Evolutionary conservation across 2,113 vertebrate species (phyloP).

Genomic region (Forbesichthys papilliferus): DNA sequence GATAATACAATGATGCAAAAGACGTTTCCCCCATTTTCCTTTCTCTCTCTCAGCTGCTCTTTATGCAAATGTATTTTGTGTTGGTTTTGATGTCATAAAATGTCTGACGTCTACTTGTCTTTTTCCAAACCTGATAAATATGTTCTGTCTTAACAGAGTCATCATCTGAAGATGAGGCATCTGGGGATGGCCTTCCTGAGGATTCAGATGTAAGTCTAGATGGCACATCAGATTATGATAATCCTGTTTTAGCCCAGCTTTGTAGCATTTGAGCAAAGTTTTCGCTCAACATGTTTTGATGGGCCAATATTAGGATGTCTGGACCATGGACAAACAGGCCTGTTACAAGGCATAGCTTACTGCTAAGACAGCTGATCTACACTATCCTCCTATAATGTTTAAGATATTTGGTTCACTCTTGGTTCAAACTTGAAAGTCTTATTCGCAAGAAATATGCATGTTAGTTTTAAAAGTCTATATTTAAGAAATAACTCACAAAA

Average conservation of each 20-base stretch:
- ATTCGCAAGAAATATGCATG: no score
- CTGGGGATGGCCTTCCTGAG: constrained; percentile 67
- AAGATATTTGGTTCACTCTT: no score
- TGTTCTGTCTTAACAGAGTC: constrained; percentile 64
- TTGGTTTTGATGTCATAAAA: not conserved
- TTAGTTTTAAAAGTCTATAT: no score
- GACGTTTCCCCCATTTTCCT: not conserved
- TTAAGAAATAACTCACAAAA: no score
- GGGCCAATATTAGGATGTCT: no score
- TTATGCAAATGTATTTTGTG: not conserved
- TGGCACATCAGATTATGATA: not conserved
- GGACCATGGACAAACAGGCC: no score
- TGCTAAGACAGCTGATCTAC: no score
- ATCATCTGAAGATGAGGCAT: constrained; percentile 76
- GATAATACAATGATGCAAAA: constrained; percentile 9
- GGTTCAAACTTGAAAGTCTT: no score
- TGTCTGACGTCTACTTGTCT: not conserved
- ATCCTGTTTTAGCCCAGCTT: not conserved
- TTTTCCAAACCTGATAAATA: not conserved
- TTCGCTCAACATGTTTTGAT: no score
- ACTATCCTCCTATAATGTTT: no score
- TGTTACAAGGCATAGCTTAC: no score
- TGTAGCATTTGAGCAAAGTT: not conserved
- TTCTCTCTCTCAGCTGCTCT: no score
- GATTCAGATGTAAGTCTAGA: constrained; percentile 75